Evolutionary conservation across 2,888 invertebrate genomes (phyloP).

Genomic region (Dryomyza anilis): DNA sequence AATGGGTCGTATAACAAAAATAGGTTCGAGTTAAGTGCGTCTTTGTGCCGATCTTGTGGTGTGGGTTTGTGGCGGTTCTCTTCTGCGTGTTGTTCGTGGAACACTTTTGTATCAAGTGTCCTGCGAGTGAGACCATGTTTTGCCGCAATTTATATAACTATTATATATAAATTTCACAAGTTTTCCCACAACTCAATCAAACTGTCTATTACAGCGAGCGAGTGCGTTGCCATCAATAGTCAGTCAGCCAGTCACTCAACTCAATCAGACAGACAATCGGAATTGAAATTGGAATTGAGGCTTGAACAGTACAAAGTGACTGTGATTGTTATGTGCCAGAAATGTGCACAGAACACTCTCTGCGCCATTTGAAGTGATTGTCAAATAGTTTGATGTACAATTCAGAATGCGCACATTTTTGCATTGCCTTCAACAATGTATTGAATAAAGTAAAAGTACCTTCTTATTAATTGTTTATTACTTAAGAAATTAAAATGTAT

Average conservation of each 20-base stretch:
- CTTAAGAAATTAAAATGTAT: too few species aligned
- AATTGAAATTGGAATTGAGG: background rate
- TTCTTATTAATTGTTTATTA: background rate
- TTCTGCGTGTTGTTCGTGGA: too few species aligned
- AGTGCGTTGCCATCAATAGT: conserved; percentile 15
- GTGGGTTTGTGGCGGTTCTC: background rate
- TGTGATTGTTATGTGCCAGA: conserved; percentile 5
- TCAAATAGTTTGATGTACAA: background rate
- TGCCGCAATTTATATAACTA: conserved; percentile 43
- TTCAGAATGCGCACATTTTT: background rate
- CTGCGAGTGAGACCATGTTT: too few species aligned
- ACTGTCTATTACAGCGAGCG: conserved; percentile 38
- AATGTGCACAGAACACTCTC: background rate
- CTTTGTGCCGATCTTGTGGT: background rate
- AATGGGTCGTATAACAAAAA: background rate
- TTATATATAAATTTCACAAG: too few species aligned
- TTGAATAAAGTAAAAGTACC: background rate
- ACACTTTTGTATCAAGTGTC: too few species aligned
- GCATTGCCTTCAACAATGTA: background rate
- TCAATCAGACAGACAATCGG: too few species aligned
- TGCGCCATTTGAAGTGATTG: background rate
- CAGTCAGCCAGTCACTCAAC: too few species aligned
- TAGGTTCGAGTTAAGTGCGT: background rate
- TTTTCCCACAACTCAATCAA: conserved; percentile 43
- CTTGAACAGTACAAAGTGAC: background rate